Conservation (phyloP, 1,140 invertebrate species). For the Drosophila aff. region DNA sequence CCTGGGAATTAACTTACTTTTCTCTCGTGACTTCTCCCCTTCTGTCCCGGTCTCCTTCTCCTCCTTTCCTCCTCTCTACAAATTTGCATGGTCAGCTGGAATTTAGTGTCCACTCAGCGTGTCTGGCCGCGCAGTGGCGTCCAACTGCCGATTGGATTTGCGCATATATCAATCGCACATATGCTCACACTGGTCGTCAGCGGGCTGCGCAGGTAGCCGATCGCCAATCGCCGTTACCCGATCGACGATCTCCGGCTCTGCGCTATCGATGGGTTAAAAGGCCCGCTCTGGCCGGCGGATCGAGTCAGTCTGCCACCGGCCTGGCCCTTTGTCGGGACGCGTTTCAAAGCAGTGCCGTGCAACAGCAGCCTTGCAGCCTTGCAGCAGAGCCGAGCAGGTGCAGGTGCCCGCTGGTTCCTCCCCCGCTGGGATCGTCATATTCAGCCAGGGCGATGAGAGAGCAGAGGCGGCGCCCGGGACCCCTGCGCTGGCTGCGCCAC, state of each 20-base stretch:
- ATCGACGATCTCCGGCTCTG: slow-evolving; percentile 38
- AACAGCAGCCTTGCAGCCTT: not conserved
- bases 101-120: slow-evolving; percentile 67
- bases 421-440: slow-evolving; percentile 31
- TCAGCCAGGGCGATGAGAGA: slow-evolving; percentile 21
- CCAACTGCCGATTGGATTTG: slow-evolving; percentile 28
- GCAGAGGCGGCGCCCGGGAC: slow-evolving; percentile 36
- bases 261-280: slow-evolving; percentile 60
- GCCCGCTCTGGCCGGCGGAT: slow-evolving; percentile 54
- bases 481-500: slow-evolving; percentile 38
- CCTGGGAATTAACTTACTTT: slow-evolving; percentile 8
- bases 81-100: slow-evolving; percentile 68
- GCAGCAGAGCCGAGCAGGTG: slow-evolving; percentile 13
- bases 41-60: not conserved
- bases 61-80: no score
- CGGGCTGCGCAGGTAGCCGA: slow-evolving; percentile 37
- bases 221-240: slow-evolving; percentile 27
- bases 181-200: slow-evolving; percentile 10
- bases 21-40: not conserved
- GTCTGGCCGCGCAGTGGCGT: slow-evolving; percentile 13
- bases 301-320: slow-evolving; percentile 62
- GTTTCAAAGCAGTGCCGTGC: slow-evolving; percentile 16
- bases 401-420: slow-evolving; percentile 11
- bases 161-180: slow-evolving; percentile 22
- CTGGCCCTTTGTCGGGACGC: slow-evolving; percentile 58